phyloP scores from a whole-genome alignment of 2,113 vertebrate species.

The Salvator merianae region DNA sequence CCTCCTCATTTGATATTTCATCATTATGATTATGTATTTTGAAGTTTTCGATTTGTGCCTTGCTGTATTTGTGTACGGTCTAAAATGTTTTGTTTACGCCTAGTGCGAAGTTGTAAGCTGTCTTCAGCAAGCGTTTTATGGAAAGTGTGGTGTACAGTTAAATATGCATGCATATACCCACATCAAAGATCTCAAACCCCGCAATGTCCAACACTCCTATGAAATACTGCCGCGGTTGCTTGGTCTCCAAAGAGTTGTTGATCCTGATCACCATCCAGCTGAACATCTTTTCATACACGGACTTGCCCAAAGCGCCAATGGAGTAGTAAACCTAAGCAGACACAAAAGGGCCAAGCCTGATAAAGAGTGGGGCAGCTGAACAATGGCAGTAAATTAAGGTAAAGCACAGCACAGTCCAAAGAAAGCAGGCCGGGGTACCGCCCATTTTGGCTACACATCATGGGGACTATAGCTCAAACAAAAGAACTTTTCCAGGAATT shows the following conservation, averaged over 20 bases:
- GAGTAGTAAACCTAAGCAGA: slow-evolving; percentile 76
- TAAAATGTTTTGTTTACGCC: no score
- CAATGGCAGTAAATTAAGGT: neutral
- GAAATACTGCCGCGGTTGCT: slow-evolving; percentile 85
- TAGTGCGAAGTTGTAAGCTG: no score
- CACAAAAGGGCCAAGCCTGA: neutral
- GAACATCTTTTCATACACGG: slow-evolving; percentile 90
- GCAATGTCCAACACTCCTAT: slow-evolving; percentile 91
- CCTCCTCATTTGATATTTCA: no score
- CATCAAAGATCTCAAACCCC: slow-evolving; percentile 73
- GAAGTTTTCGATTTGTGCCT: no score
- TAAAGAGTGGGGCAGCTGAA: neutral
- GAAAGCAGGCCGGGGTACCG: neutral
- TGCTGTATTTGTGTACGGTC: no score
- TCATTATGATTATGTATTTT: no score
- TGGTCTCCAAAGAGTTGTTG: slow-evolving; percentile 84
- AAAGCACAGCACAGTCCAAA: neutral
- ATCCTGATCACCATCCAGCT: slow-evolving; percentile 85
- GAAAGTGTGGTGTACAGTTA: no score
- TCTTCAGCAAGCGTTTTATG: no score
- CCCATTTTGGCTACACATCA: neutral
- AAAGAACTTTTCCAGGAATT: no score
- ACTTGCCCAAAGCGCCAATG: slow-evolving; percentile 83
- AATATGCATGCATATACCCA: slow-evolving; percentile 53
- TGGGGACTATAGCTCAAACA: no score